A percentile compares a stretch with the other conserved stretches of the same genome.
phyloP scores from a whole-genome alignment of 1,140 invertebrate genomes.

The Archegozetes longisetosus region DNA sequence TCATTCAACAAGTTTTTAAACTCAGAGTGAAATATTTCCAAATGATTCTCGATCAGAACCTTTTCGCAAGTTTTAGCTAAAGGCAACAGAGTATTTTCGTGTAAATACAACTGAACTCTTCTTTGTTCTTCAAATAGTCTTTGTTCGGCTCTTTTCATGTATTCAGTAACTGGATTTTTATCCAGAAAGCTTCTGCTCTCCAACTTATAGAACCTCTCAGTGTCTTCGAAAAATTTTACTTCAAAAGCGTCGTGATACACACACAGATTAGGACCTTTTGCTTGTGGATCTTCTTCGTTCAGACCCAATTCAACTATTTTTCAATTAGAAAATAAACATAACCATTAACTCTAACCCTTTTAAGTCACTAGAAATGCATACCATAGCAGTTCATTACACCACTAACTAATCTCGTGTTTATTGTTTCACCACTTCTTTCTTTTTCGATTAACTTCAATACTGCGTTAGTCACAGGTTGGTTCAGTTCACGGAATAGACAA shows the following conservation, averaged over 20 bases:
- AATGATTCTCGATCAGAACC: slow-evolving; percentile 91
- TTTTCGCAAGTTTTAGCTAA: slow-evolving; percentile 81
- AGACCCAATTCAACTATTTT: slow-evolving; percentile 54
- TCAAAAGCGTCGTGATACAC: slow-evolving; percentile 96
- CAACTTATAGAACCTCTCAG: slow-evolving; percentile 80
- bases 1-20: slow-evolving; percentile 87
- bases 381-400: slow-evolving; percentile 61
- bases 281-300: slow-evolving; percentile 37
- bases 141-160: slow-evolving; percentile 33
- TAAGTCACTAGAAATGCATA: slow-evolving; percentile 8
- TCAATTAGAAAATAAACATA: slow-evolving; percentile 5
- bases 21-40: slow-evolving; percentile 92
- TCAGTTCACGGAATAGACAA: slow-evolving; percentile 77
- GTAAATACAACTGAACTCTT: slow-evolving; percentile 82
- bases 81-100: slow-evolving; percentile 60
- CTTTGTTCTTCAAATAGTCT: slow-evolving; percentile 30
- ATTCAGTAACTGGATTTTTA: slow-evolving; percentile 93
- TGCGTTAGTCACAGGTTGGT: slow-evolving; percentile 90
- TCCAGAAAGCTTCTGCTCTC: slow-evolving; percentile 88
- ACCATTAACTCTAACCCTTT: background rate
- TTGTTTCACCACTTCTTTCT: slow-evolving; percentile 88
- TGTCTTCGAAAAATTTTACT: slow-evolving; percentile 83
- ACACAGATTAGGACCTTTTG: slow-evolving; percentile 36
- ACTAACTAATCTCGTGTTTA: slow-evolving; percentile 86
- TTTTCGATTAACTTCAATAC: slow-evolving; percentile 89